Conservation (phyloP, 2,797 vertebrate genomes). For the Meriones psammophilus region DNA sequence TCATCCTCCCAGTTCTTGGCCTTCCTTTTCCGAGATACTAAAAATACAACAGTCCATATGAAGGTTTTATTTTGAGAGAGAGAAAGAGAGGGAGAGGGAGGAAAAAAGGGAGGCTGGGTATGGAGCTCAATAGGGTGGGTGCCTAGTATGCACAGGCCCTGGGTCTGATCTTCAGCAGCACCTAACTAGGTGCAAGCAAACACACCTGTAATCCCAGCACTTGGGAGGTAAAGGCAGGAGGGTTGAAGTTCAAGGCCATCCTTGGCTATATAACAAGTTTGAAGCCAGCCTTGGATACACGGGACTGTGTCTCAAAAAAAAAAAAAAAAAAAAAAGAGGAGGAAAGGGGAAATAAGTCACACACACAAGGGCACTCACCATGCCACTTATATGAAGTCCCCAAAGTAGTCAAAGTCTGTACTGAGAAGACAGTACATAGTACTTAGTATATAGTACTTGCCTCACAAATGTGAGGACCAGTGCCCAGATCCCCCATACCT, state of each 20-base stretch:
- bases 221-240: background rate
- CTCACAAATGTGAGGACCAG: background rate
- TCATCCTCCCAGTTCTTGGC: slow-evolving; percentile 99
- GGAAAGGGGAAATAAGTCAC: slow-evolving; percentile 15
- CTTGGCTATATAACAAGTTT: background rate
- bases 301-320: no score
- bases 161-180: background rate
- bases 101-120: background rate
- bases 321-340: background rate
- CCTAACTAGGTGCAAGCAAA: background rate
- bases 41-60: slow-evolving; percentile 50
- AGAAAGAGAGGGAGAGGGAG: background rate
- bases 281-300: background rate
- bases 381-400: background rate
- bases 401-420: background rate
- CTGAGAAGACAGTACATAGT: background rate
- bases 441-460: background rate
- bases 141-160: background rate
- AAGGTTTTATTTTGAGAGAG: background rate
- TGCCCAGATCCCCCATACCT: background rate
- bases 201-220: background rate
- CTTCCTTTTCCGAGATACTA: slow-evolving; percentile 98
- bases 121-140: background rate
- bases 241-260: background rate
- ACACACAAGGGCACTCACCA: background rate